Evolutionary conservation across 2,113 vertebrate species (phyloP).

Genomic region (Coturnix japonica): DNA sequence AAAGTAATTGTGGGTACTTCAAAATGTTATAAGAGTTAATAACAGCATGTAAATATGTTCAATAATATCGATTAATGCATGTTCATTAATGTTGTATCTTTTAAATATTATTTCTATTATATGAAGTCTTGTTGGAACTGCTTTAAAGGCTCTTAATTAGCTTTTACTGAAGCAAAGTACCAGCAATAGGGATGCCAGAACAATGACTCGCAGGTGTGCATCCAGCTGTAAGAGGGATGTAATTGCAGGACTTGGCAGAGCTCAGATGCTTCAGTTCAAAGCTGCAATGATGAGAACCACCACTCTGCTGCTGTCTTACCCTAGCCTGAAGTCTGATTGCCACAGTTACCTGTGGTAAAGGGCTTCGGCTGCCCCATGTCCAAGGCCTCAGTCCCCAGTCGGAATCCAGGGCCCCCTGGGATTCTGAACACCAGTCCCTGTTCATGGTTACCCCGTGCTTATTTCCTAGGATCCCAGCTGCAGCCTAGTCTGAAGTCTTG

Average conservation of each 20-base stretch:
- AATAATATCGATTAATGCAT: neutral
- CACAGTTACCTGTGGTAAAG: neutral
- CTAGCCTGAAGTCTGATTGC: neutral
- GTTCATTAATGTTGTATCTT: neutral
- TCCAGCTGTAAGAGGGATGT: neutral
- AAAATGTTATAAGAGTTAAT: neutral
- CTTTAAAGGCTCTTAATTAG: conserved; percentile 8
- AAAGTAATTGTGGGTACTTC: conserved; percentile 4
- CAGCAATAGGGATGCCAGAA: fast-evolving
- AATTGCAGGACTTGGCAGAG: fast-evolving
- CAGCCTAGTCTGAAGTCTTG: neutral
- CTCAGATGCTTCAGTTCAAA: neutral
- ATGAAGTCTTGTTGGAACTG: neutral
- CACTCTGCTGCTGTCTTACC: neutral
- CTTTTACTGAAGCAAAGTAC: neutral
- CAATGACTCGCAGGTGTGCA: neutral
- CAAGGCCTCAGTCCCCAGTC: neutral
- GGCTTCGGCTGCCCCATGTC: neutral
- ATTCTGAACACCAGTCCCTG: neutral
- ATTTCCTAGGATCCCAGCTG: neutral
- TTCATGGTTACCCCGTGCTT: neutral
- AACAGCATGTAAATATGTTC: neutral
- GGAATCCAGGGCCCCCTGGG: neutral
- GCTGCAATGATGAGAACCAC: neutral
- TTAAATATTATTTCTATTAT: conserved; percentile 3